phyloP scores from a whole-genome alignment of 2,888 invertebrate genomes.

The Drosophila gaucha region DNA sequence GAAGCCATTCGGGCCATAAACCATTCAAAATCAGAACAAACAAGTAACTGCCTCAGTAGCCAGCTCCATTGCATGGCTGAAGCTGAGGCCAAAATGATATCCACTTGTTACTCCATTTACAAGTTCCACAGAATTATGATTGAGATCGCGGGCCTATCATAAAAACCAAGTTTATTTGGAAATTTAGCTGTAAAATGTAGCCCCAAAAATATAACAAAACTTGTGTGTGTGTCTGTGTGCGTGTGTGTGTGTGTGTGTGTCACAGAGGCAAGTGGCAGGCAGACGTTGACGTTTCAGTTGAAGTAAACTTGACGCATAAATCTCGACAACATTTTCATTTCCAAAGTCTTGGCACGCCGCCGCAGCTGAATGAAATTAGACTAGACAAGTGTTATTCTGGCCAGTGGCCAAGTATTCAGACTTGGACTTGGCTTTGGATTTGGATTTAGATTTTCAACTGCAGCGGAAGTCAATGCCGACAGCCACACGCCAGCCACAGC shows the following conservation, averaged over 20 bases:
- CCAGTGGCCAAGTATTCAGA: constrained; percentile 43
- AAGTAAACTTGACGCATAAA: constrained; percentile 64
- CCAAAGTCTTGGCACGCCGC: constrained; percentile 32
- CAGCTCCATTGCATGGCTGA: constrained; percentile 15
- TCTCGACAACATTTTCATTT: constrained; percentile 65
- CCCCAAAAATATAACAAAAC: constrained; percentile 23
- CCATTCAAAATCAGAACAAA: constrained; percentile 61
- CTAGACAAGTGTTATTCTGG: constrained; percentile 69
- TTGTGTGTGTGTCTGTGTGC: constrained; percentile 35
- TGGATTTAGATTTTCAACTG: constrained; percentile 39
- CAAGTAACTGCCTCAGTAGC: constrained; percentile 42
- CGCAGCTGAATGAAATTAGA: constrained; percentile 54
- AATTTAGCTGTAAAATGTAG: constrained; percentile 69
- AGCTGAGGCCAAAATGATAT: constrained; percentile 30
- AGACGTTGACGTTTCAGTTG: constrained; percentile 42
- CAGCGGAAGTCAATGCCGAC: constrained; percentile 64
- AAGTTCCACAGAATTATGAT: constrained; percentile 78
- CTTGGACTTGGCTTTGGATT: constrained; percentile 22
- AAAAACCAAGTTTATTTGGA: constrained; percentile 70
- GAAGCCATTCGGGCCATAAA: constrained; percentile 64
- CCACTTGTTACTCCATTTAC: constrained; percentile 82
- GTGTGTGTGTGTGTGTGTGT: constrained; percentile 26
- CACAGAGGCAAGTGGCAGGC: constrained; percentile 68
- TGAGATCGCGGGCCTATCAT: constrained; percentile 75
- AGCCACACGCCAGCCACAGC: constrained; percentile 52